Base-by-base conservation (phyloP, 1,140 invertebrate species). In the Galendromus occidentalis region DNA sequence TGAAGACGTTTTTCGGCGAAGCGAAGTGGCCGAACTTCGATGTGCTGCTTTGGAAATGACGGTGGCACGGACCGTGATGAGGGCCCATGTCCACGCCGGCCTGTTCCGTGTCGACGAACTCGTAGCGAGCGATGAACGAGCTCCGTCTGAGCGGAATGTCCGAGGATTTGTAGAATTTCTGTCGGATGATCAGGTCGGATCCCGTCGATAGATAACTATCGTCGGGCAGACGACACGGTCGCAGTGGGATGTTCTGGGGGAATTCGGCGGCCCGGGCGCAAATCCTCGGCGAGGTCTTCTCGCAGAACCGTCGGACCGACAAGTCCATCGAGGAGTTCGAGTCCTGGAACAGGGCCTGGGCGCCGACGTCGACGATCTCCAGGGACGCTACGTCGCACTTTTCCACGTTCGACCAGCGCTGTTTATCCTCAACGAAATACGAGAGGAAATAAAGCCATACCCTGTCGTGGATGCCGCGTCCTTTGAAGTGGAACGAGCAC, bases 401-500 rank as follows among this genome's bases (percentile, higher is more conserved):
- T 41, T 71, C 70, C 9, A 67, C 45, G 20, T 64, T 63, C 1
- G 69, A 68, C 70, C 70, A 71, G 1, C 66, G 69, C 28, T 69
- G 66, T 12, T 51, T 65, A 63, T 71, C 69, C 41, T 70, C 67
- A 0, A 71, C 67, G 65, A 69, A 71, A 47, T 71, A 71, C n/a
- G 69, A 70, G 9, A 89, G 78, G 59, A 91, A 84, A 1, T 87
- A 88, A 67, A 91, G 79, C 88, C 87, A 91, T 0, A 91, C 85
- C 55, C 85, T 83, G 75, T 88, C 85, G 59, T 82, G 83, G 17
- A 80, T 76, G 20, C 65, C 67, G 45, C 82, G 82, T 17, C 85
- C 86, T 69, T 85, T 83, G 71, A 90, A 82, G 71, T 87, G 85
- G 74, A 89, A 91, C 17, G 87, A 79, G 72, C 88, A 91, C 0